A percentile compares a stretch with the other conserved stretches of the same genome.
phyloP scores from a whole-genome alignment of 1,140 invertebrate species.

The Brachionus koreanus region DNA sequence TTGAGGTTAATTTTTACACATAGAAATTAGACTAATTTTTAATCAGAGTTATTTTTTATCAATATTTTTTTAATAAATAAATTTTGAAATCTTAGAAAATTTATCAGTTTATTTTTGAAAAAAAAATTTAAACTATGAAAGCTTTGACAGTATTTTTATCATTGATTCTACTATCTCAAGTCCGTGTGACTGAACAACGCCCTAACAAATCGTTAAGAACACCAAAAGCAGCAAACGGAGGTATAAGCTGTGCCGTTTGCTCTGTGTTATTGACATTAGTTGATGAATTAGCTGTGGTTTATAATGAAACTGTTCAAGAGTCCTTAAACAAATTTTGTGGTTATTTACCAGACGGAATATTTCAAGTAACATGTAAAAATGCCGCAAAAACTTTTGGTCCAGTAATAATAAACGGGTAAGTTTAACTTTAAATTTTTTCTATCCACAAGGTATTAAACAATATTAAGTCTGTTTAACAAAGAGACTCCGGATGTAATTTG shows the following conservation, averaged over 20 bases:
- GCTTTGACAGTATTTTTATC: background rate
- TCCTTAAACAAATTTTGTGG: slow-evolving; percentile 50
- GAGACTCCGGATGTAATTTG: slow-evolving; percentile 53
- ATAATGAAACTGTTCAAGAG: slow-evolving; percentile 50
- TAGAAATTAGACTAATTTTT: background rate
- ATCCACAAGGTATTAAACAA: too few species aligned
- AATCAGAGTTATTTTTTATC: background rate
- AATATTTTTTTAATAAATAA: slow-evolving; percentile 19
- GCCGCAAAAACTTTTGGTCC: slow-evolving; percentile 48
- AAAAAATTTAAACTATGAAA: background rate
- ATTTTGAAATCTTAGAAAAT: background rate
- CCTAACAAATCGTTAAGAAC: background rate
- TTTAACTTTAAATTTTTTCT: too few species aligned
- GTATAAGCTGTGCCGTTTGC: slow-evolving; percentile 49
- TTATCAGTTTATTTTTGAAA: background rate
- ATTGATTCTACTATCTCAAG: background rate
- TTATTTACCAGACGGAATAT: slow-evolving; percentile 47
- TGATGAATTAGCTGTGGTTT: slow-evolving; percentile 50
- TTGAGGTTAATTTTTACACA: background rate
- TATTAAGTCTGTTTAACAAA: slow-evolving; percentile 47
- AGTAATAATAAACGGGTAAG: slow-evolving; percentile 47
- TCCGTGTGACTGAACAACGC: background rate
- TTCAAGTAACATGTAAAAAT: slow-evolving; percentile 46
- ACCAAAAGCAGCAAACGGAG: background rate
- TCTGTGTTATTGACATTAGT: slow-evolving; percentile 51